Conservation (phyloP, 2,113 vertebrate species). For the Pachypanchax playfairii region DNA sequence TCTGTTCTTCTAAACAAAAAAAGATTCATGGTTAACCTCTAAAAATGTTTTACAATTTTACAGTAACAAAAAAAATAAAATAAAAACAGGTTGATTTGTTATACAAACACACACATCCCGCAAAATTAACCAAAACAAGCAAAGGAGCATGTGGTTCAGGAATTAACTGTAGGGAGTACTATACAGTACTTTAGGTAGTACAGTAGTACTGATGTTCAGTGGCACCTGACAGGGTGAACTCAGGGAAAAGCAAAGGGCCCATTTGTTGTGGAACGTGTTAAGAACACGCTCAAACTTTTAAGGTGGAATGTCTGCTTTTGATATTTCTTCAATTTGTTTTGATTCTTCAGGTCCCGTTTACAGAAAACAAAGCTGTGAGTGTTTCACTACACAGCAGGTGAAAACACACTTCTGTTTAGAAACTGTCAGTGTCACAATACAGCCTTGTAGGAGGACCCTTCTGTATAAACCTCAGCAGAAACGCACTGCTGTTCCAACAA, state of each 20-base stretch:
- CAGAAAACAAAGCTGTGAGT: slow-evolving; percentile 9
- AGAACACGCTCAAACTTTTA: slow-evolving; percentile 30
- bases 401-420: slow-evolving; percentile 25
- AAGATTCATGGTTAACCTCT: slow-evolving; percentile 65
- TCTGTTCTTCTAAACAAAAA: slow-evolving; percentile 14
- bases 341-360: background rate
- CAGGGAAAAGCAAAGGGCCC: background rate
- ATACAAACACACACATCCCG: slow-evolving; percentile 21
- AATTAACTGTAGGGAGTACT: background rate
- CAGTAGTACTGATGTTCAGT: slow-evolving; percentile 44
- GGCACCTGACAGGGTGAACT: background rate
- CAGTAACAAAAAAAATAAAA: slow-evolving; percentile 50
- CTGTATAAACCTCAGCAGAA: slow-evolving; percentile 82
- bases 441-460: slow-evolving; percentile 75
- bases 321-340: background rate
- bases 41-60: slow-evolving; percentile 76
- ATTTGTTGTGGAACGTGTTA: background rate
- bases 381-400: slow-evolving; percentile 41
- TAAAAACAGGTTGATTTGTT: slow-evolving; percentile 31
- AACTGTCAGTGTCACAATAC: slow-evolving; percentile 82
- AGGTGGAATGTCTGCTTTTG: slow-evolving; percentile 65
- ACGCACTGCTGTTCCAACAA: slow-evolving; percentile 55
- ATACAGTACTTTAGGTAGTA: no score
- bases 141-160: slow-evolving; percentile 5
- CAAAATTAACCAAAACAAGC: slow-evolving; percentile 1